Percentiles rank a stretch among this genome's conserved stretches.
Evolutionary conservation across 2,888 invertebrate species (phyloP).

Genomic region (Trachelus tabidus): DNA sequence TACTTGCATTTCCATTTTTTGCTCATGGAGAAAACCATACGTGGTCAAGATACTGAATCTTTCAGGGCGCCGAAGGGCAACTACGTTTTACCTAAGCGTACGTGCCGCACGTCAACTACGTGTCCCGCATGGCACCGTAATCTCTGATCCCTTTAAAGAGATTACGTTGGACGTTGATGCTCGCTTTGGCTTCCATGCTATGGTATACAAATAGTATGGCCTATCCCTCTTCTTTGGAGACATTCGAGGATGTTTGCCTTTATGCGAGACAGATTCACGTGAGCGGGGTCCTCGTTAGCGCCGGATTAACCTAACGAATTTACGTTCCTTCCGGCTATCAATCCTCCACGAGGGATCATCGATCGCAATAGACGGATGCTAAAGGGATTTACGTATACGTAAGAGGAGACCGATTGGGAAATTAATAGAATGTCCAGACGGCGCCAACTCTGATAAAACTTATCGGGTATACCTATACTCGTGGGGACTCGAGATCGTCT

Average conservation of each 20-base stretch:
- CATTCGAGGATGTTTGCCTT: neutral
- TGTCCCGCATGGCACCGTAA: constrained; percentile 30
- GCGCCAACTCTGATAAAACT: constrained; percentile 54
- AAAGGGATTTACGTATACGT: constrained; percentile 18
- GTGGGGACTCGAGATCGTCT: neutral
- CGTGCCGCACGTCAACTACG: constrained; percentile 36
- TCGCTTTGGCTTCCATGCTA: neutral
- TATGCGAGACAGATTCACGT: neutral
- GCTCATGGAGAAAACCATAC: constrained; percentile 37
- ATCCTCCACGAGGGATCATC: neutral
- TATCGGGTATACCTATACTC: constrained; percentile 35
- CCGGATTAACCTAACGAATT: neutral
- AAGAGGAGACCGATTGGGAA: constrained; percentile 39
- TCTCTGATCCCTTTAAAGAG: constrained; percentile 1
- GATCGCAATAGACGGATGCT: constrained; percentile 14
- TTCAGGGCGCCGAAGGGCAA: constrained; percentile 38
- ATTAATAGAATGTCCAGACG: constrained; percentile 52
- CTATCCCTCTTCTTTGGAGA: neutral
- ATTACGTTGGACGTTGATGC: neutral
- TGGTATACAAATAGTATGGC: neutral
- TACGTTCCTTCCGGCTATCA: neutral
- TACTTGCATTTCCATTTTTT: constrained; percentile 20
- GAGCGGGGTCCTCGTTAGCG: neutral
- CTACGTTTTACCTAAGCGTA: constrained; percentile 33
- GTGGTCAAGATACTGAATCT: constrained; percentile 48